These are phyloP conservation scores for Origma solitaria DNA, from an alignment of 2,113 vertebrate genomes.

Conservation along the genomic window DNA sequence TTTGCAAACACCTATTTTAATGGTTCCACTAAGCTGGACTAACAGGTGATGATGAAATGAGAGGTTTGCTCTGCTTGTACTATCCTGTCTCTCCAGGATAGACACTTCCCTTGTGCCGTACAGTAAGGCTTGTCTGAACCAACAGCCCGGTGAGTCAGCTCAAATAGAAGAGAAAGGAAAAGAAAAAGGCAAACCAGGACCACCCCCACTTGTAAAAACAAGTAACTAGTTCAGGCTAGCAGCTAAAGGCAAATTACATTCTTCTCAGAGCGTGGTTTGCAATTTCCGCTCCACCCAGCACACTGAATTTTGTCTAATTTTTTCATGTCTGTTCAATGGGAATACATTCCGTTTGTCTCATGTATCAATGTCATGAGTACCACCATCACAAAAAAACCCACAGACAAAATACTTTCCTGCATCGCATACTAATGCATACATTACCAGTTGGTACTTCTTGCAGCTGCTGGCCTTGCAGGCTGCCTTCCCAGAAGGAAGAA, in stretches of 20 bases:
- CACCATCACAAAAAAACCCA: not conserved
- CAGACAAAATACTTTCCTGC: not conserved
- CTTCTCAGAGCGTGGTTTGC: not conserved
- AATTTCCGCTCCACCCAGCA: not conserved
- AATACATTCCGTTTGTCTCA: not conserved
- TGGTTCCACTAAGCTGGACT: not conserved
- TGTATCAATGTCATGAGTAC: not conserved
- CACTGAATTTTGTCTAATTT: not conserved
- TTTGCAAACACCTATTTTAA: not conserved
- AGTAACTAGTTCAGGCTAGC: not conserved
- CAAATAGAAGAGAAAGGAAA: not conserved
- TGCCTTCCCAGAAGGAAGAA: slow-evolving; percentile 55
- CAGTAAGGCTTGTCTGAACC: not conserved
- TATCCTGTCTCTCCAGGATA: not conserved
- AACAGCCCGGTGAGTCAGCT: not conserved
- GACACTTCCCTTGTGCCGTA: not conserved
- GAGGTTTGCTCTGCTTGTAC: not conserved
- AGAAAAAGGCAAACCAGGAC: not conserved
- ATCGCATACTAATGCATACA: not conserved
- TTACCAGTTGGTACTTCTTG: slow-evolving; percentile 39
- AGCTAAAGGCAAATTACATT: not conserved
- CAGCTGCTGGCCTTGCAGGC: slow-evolving; percentile 28
- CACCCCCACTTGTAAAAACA: not conserved
- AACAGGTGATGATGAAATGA: not conserved
- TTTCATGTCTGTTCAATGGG: not conserved